Evolutionary conservation across 2,888 invertebrate genomes (phyloP), one percentile per base, ranked within the genome.

Genomic region (Phyto melanocephala): DNA sequence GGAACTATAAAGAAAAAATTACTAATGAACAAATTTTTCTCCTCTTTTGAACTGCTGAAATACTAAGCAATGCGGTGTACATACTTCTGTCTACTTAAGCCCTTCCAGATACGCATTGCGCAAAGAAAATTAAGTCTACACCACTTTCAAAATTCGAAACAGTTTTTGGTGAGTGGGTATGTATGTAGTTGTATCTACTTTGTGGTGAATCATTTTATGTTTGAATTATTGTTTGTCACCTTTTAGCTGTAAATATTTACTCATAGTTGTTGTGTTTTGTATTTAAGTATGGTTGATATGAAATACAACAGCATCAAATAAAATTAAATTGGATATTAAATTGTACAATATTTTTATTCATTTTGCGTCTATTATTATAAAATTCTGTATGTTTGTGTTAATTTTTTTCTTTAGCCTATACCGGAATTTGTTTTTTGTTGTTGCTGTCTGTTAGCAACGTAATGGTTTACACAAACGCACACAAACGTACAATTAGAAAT

Each of bases 321-420:
- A 75, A 58, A 65, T 65, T 56, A 65, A 75, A 65, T 75, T 75
- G 65, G 24, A 65, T 75, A 56, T 75, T 47, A 65, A 47, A 56
- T 56, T 75, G 54, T 37, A 45, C 20, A 75, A 75, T 56, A 63
- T 56, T 33, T 58, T 58, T 47, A 33, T 70, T 33, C 11, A 50
- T 45, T 68, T 67, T 52, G n/a, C 5, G 5, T 11, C 5, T 7
- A 24, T 68, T 42, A 28, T 17, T 17, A 13, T 24, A 40, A 68
- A 68, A 42, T 15, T 54, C 3, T 54, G 11, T 20, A 24, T 7
- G 20, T 47, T 5, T 52, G 28, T 15, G n/a, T 52, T 67, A 40
- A 24, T 11, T 24, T 52, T 24, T 24, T 24, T 50, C 37, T 7
- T 33, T 1, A 40, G 37, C 42, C 54, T 54, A 24, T n/a, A 67